Evolutionary conservation across 2,113 vertebrate species (phyloP).

Genomic region (Ailuropoda melanoleuca): DNA sequence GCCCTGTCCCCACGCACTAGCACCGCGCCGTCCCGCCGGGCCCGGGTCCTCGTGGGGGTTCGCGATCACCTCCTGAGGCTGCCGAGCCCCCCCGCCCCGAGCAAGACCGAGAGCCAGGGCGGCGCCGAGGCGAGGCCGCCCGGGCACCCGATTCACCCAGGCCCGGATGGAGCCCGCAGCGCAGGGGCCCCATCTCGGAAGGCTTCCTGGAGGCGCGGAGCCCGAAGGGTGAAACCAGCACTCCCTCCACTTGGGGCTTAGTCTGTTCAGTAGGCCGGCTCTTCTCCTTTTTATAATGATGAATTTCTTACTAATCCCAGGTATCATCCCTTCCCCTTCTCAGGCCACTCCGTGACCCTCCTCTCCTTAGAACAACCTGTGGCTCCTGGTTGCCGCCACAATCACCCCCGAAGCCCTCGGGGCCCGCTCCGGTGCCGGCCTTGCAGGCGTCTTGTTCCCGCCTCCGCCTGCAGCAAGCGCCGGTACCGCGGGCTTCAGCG

Average conservation of each 20-base stretch:
- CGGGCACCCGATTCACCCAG: not conserved
- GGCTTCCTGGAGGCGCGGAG: not conserved
- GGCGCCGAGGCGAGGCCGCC: not conserved
- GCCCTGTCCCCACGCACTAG: accelerated
- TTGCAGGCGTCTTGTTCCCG: not conserved
- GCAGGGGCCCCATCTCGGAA: too few relatives aligned
- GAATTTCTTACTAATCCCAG: not conserved
- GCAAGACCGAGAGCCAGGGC: not conserved
- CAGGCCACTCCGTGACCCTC: not conserved
- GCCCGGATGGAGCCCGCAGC: not conserved
- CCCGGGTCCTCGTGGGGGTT: not conserved
- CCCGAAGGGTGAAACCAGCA: accelerated
- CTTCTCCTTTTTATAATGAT: not conserved
- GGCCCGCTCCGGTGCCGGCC: not conserved
- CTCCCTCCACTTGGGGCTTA: accelerated
- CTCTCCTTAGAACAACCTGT: not conserved
- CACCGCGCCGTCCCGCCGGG: accelerated
- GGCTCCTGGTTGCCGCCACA: not conserved
- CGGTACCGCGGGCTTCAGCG: not conserved
- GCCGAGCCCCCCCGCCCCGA: not conserved
- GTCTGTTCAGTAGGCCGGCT: accelerated
- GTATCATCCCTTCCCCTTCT: not conserved
- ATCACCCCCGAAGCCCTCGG: not conserved
- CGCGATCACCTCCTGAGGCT: not conserved
- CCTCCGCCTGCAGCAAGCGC: not conserved